Evolutionary conservation across 92 coral and sea anemone genomes (phyloP).

Genomic region (Heteractis magnifica): DNA sequence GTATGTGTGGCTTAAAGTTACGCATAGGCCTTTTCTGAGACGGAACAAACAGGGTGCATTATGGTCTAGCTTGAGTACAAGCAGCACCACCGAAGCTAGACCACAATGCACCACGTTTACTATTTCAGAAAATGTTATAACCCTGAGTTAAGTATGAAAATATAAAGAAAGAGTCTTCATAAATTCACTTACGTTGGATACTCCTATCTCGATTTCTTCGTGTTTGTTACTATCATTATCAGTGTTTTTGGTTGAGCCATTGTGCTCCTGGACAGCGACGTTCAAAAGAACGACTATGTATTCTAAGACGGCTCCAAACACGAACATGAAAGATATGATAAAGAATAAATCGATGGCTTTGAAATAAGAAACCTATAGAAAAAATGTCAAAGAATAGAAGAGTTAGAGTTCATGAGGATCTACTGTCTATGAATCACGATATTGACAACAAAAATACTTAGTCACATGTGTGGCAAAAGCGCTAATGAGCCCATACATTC

Average conservation of each 20-base stretch:
- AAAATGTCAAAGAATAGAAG: not conserved
- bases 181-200: conserved; percentile 16
- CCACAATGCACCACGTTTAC: too few species aligned
- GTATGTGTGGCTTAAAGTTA: too few species aligned
- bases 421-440: too few species aligned
- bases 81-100: too few species aligned
- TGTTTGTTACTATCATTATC: not conserved
- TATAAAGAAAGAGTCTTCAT: not conserved
- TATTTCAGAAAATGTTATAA: too few species aligned
- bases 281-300: conserved; percentile 75
- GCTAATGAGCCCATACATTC: too few species aligned
- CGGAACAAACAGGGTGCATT: too few species aligned
- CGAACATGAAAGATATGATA: conserved; percentile 85
- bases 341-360: conserved; percentile 87
- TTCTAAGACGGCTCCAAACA: conserved; percentile 83
- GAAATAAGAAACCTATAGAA: conserved; percentile 70
- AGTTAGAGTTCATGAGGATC: not conserved
- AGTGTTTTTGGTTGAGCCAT: conserved; percentile 6
- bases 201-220: conserved; percentile 8
- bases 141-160: not conserved
- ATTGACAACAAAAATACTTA: too few species aligned
- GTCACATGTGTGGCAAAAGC: too few species aligned
- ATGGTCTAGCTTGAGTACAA: too few species aligned
- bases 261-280: conserved; percentile 30
- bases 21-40: too few species aligned